Evolutionary conservation across 2,888 invertebrate species (phyloP).

Genomic region (Rhagium mordax): DNA sequence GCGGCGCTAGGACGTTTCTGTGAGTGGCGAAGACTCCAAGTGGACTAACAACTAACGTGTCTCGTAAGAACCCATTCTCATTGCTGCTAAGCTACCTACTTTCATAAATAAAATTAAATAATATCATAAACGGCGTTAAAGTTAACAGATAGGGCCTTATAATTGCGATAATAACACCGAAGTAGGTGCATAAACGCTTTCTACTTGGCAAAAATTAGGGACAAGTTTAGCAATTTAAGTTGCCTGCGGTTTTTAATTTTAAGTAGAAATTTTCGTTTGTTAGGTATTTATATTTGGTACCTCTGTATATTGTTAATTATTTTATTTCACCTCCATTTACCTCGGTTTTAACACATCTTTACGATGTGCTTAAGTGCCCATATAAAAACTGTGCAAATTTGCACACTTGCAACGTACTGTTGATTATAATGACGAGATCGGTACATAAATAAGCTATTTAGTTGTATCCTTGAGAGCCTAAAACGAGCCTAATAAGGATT

Average conservation of each 20-base stretch:
- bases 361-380: background rate
- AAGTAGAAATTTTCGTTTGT: background rate
- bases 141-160: too few species aligned
- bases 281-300: too few species aligned
- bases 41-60: too few species aligned
- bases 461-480: background rate
- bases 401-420: background rate
- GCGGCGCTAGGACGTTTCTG: conserved; percentile 2
- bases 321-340: background rate
- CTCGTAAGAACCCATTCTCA: conserved; percentile 19
- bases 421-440: too few species aligned
- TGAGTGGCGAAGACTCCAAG: conserved; percentile 34
- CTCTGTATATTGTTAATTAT: background rate
- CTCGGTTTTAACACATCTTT: background rate
- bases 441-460: background rate
- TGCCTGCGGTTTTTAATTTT: background rate
- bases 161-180: too few species aligned
- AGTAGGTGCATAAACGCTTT: too few species aligned
- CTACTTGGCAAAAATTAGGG: background rate
- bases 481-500: background rate
- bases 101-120: conserved; percentile 10
- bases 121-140: background rate
- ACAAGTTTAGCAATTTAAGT: background rate
- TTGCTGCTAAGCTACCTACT: conserved; percentile 35
- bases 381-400: conserved; percentile 17